Conservation (phyloP, 2,888 invertebrate genomes). For the Apamea monoglypha region DNA sequence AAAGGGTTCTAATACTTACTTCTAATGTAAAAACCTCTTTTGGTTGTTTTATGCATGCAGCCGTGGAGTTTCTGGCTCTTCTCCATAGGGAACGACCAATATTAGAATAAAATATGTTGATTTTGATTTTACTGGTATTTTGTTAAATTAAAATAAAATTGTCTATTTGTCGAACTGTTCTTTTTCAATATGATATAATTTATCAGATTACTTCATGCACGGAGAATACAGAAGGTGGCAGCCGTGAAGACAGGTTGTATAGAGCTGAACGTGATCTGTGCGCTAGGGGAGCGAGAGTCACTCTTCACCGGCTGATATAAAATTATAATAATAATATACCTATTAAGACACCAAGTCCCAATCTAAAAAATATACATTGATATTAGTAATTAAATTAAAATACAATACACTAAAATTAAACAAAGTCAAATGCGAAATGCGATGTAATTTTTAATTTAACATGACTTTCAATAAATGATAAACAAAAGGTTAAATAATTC, state of each 20-base stretch:
- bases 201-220: not conserved
- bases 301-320: not conserved
- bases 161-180: not conserved
- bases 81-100: not conserved
- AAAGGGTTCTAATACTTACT: not conserved
- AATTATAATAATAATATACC: not conserved
- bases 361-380: not conserved
- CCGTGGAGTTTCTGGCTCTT: not conserved
- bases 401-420: not conserved
- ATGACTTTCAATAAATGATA: not conserved
- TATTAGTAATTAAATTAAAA: not conserved
- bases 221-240: not conserved
- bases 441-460: not conserved
- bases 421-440: not conserved
- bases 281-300: not conserved
- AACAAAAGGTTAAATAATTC: not conserved
- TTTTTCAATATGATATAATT: not conserved
- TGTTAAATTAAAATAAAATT: not conserved
- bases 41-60: not conserved
- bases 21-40: not conserved
- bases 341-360: not conserved
- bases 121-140: not conserved
- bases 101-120: too few species aligned
- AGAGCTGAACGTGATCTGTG: not conserved
- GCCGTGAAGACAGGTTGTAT: not conserved